Percentiles rank a stretch among this genome's conserved stretches.
Evolutionary conservation across 2,797 vertebrate species (phyloP).

Genomic region (Gallinago nigripennis): DNA sequence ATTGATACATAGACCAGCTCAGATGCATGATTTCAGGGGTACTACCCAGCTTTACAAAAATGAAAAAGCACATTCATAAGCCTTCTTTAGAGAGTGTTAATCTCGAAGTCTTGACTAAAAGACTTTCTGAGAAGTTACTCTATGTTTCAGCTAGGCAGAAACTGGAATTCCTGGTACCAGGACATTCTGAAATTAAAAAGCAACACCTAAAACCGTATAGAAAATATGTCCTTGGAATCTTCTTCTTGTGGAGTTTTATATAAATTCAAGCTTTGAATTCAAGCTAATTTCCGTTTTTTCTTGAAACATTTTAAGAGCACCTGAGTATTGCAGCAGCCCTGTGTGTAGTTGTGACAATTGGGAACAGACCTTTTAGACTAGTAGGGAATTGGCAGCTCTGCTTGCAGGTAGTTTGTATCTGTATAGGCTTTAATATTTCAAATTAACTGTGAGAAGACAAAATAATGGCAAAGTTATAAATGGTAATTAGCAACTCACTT

Average conservation of each 20-base stretch:
- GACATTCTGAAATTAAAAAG: not conserved
- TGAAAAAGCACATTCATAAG: not conserved
- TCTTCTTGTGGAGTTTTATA: not conserved
- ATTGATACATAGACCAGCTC: not conserved
- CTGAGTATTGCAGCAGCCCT: not conserved
- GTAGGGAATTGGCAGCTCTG: not conserved
- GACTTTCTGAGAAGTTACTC: not conserved
- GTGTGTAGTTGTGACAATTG: not conserved
- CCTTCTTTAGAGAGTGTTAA: not conserved
- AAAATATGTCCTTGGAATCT: not conserved
- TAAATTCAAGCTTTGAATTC: not conserved
- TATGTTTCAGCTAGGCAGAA: not conserved
- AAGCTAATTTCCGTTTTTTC: not conserved
- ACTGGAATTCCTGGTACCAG: not conserved
- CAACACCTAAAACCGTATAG: not conserved
- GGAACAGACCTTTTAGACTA: not conserved
- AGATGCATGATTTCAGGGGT: not conserved
- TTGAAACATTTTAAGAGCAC: not conserved
- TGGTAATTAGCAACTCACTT: not conserved
- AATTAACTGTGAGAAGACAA: not conserved
- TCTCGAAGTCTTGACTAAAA: not conserved
- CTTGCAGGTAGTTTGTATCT: not conserved
- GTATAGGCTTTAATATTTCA: not conserved
- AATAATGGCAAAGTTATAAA: not conserved
- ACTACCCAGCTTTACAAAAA: not conserved